These are phyloP conservation scores for Cercocebus atys DNA, from an alignment of 2,113 vertebrate genomes.

Conservation along the genomic window DNA sequence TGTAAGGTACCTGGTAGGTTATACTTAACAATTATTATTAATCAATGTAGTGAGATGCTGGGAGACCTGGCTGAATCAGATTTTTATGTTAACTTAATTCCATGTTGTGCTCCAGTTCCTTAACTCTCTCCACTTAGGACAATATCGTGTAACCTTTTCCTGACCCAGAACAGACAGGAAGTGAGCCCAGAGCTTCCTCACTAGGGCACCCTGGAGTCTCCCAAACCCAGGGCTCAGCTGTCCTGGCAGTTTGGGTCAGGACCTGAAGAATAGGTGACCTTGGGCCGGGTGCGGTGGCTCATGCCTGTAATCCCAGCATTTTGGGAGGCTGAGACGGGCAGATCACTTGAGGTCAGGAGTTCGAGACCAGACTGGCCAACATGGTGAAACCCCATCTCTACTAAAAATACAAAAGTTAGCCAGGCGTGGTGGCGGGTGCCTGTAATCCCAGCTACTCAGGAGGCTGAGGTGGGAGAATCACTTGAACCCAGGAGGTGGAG, in stretches of 20 bases:
- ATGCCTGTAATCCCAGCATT: no score
- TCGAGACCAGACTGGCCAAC: no score
- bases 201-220: no score
- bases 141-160: background rate
- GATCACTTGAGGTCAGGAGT: no score
- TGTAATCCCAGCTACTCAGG: no score
- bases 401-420: no score
- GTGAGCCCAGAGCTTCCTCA: background rate
- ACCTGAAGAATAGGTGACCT: background rate
- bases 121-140: background rate
- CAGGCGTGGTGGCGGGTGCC: no score
- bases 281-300: fast-evolving
- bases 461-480: no score
- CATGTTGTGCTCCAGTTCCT: background rate
- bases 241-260: background rate
- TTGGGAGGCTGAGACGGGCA: no score
- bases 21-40: background rate
- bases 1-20: background rate
- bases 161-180: background rate
- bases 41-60: background rate
- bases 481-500: no score
- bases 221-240: background rate
- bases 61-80: background rate
- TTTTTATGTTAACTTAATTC: background rate
- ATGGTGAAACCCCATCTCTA: no score